phyloP scores from a whole-genome alignment of 2,888 invertebrate genomes.

The Clepsis dumicolana region DNA sequence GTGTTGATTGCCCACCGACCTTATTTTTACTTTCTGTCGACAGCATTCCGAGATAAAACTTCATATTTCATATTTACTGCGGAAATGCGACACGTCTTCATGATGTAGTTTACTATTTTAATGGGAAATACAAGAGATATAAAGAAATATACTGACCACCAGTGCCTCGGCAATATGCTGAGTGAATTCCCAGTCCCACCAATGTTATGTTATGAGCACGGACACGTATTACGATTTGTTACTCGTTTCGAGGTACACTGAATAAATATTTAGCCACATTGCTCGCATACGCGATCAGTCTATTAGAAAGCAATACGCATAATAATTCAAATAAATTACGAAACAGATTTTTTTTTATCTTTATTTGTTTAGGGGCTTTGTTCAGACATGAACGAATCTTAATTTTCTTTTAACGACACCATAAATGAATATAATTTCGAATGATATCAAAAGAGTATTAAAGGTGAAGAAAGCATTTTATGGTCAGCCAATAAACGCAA shows the following conservation, averaged over 20 bases:
- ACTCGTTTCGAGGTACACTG: not conserved
- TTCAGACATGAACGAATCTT: not conserved
- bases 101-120: not conserved
- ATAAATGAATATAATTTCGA: not conserved
- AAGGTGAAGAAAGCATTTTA: not conserved
- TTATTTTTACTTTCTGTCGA: conserved; percentile 45
- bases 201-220: not conserved
- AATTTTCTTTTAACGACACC: conserved; percentile 29
- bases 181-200: not conserved
- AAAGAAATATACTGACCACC: not conserved
- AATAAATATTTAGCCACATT: not conserved
- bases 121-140: not conserved
- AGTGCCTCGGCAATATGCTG: not conserved
- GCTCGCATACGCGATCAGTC: not conserved
- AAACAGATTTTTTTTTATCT: too few species aligned
- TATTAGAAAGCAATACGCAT: not conserved
- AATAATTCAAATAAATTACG: not conserved
- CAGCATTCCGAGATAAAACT: not conserved
- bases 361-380: too few species aligned
- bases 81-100: not conserved
- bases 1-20: conserved; percentile 55
- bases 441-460: conserved; percentile 18
- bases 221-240: not conserved
- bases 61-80: not conserved
- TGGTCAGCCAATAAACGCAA: conserved; percentile 1